These are phyloP conservation scores for Triplophysa tibetana DNA, from an alignment of 2,113 vertebrate species.

Conservation along the genomic window DNA sequence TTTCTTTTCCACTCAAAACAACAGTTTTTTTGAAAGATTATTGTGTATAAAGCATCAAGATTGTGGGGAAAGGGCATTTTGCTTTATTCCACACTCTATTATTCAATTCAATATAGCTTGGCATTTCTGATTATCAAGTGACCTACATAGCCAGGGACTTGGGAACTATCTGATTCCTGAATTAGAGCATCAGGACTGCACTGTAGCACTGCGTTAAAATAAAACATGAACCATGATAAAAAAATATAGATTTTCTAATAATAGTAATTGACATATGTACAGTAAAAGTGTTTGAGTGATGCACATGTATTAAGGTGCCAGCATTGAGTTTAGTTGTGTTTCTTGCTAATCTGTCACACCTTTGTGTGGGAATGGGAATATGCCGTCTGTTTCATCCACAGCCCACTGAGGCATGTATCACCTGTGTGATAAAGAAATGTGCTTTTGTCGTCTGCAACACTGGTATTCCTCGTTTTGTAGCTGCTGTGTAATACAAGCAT, in stretches of 20 bases:
- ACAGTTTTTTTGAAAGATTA: slow-evolving; percentile 21
- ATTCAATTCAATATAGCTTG: slow-evolving; percentile 53
- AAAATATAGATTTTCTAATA: background rate
- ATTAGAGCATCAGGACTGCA: slow-evolving; percentile 32
- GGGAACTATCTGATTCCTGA: slow-evolving; percentile 49
- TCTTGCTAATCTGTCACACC: background rate
- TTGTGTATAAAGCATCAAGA: background rate
- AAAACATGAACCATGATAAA: background rate
- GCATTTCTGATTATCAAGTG: slow-evolving; percentile 43
- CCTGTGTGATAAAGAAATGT: slow-evolving; percentile 35
- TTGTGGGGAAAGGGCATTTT: slow-evolving; percentile 5
- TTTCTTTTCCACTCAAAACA: slow-evolving; percentile 11
- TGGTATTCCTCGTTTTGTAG: slow-evolving; percentile 27
- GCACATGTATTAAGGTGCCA: background rate
- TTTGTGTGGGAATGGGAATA: slow-evolving; percentile 26
- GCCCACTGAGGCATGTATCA: slow-evolving; percentile 43
- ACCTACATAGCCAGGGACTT: slow-evolving; percentile 37
- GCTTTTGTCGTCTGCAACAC: slow-evolving; percentile 30
- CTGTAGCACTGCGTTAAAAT: background rate
- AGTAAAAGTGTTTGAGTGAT: background rate
- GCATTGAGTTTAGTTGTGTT: background rate
- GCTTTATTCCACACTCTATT: slow-evolving; percentile 20
- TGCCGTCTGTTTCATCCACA: slow-evolving; percentile 34
- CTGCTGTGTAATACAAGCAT: slow-evolving; percentile 14
- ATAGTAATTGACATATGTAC: background rate